A percentile compares a stretch with the other conserved stretches of the same genome.
These are phyloP conservation scores for Palaemon carinicauda DNA, from an alignment of 1,140 invertebrate species.

Conservation along the genomic window DNA sequence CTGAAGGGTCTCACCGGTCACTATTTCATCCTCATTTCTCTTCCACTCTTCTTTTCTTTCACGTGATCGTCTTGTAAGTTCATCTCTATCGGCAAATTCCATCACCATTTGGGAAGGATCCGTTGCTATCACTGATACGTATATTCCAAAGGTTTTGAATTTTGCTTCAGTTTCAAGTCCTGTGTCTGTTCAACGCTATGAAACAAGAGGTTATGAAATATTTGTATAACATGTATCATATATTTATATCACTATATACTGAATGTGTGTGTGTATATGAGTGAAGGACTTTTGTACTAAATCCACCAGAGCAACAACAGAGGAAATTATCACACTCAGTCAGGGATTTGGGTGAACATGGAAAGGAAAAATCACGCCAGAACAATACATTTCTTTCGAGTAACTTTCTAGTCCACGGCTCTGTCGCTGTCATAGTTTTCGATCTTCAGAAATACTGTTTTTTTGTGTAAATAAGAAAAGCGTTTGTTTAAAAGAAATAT, in stretches of 20 bases:
- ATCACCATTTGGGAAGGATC: too few relatives aligned
- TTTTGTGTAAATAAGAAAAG: constrained; percentile 18
- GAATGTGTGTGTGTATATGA: constrained; percentile 19
- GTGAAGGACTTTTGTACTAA: constrained; percentile 53
- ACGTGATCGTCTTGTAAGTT: too few relatives aligned
- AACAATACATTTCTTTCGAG: too few relatives aligned
- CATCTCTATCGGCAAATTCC: too few relatives aligned
- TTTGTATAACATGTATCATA: constrained; percentile 20
- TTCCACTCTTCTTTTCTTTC: too few relatives aligned
- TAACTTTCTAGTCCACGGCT: constrained; percentile 10
- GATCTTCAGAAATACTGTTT: constrained; percentile 21
- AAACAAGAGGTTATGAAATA: constrained; percentile 40
- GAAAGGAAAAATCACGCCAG: neutral
- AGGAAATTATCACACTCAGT: constrained; percentile 15
- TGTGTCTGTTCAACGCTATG: constrained; percentile 24
- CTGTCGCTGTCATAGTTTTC: constrained; percentile 34
- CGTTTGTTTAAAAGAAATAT: neutral
- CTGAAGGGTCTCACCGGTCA: neutral
- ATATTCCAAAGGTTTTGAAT: too few relatives aligned
- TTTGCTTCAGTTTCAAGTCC: neutral
- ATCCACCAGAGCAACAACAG: constrained; percentile 40
- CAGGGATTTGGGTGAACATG: constrained; percentile 11
- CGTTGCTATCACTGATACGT: too few relatives aligned
- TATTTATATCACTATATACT: constrained; percentile 15
- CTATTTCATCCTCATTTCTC: neutral